A percentile compares a stretch with the other conserved stretches of the same genome.
Evolutionary conservation across 1,140 invertebrate species (phyloP).

Genomic region (Pararge aegeria): DNA sequence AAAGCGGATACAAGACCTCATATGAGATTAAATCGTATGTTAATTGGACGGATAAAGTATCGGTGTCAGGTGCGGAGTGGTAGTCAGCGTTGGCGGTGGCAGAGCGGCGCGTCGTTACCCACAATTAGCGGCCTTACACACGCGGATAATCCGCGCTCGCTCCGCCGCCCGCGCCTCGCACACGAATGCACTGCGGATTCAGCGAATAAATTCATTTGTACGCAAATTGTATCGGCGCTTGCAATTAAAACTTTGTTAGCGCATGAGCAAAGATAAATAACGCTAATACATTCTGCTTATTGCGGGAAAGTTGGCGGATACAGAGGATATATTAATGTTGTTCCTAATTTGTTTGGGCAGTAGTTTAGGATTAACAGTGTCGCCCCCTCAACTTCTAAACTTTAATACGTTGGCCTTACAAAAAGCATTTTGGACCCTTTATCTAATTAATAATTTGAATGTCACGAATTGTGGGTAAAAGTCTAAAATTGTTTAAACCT

Average conservation of each 20-base stretch:
- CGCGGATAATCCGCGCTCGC: slow-evolving; percentile 57
- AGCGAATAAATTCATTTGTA: slow-evolving; percentile 79
- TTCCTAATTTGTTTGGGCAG: slow-evolving; percentile 75
- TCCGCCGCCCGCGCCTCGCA: slow-evolving; percentile 39
- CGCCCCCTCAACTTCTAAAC: slow-evolving; percentile 52
- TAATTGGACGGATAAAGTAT: slow-evolving; percentile 10
- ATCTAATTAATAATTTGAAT: slow-evolving; percentile 5
- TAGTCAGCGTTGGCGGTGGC: background rate
- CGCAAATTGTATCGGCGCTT: slow-evolving; percentile 78
- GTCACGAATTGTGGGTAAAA: background rate
- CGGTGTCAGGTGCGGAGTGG: slow-evolving; percentile 10
- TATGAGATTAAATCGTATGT: background rate
- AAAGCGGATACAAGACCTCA: too few species aligned
- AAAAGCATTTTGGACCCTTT: slow-evolving; percentile 23
- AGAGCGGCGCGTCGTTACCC: slow-evolving; percentile 55
- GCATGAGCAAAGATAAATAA: slow-evolving; percentile 78
- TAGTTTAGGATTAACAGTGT: slow-evolving; percentile 55
- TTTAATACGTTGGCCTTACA: slow-evolving; percentile 50
- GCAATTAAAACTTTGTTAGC: slow-evolving; percentile 79
- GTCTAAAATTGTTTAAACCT: background rate
- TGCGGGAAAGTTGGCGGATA: slow-evolving; percentile 70
- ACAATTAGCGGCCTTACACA: slow-evolving; percentile 72
- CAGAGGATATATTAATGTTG: slow-evolving; percentile 76
- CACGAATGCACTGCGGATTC: slow-evolving; percentile 72
- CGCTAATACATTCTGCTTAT: slow-evolving; percentile 79